These are phyloP conservation scores for Peromyscus melanophrys DNA, from an alignment of 2,797 vertebrate species.

Conservation along the genomic window DNA sequence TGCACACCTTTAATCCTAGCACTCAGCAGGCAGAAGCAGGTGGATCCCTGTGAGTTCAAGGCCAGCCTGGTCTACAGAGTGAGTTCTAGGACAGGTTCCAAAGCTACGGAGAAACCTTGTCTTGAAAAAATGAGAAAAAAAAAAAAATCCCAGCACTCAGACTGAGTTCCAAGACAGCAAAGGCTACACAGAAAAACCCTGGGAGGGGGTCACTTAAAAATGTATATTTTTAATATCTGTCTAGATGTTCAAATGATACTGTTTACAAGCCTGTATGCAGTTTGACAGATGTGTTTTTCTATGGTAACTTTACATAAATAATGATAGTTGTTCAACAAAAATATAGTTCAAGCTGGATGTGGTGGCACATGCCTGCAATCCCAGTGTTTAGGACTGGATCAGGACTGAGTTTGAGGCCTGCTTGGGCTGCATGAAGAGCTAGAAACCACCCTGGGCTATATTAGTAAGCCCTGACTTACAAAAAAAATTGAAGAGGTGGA, in stretches of 20 bases:
- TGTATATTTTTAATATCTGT: background rate
- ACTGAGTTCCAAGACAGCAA: background rate
- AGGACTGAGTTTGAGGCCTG: background rate
- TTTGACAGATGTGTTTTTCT: constrained; percentile 32
- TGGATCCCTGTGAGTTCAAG: too few species aligned
- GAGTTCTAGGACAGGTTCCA: too few species aligned
- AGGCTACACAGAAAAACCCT: background rate
- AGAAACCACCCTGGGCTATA: background rate
- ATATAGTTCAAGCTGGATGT: background rate
- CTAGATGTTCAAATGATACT: background rate
- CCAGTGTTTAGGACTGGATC: background rate
- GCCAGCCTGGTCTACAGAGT: too few species aligned
- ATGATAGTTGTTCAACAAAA: background rate
- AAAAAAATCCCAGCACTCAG: background rate
- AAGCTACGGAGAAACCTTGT: too few species aligned
- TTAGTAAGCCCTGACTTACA: background rate
- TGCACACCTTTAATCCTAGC: background rate
- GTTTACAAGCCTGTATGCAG: background rate
- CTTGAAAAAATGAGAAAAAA: too few species aligned
- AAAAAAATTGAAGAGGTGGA: background rate
- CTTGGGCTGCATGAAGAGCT: background rate
- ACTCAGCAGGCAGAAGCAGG: background rate
- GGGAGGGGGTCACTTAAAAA: background rate
- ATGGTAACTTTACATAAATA: constrained; percentile 28
- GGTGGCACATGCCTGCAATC: background rate